Evolutionary conservation across 2,888 invertebrate genomes (phyloP), one percentile per base, ranked within the genome.

Genomic region (Cantharis rustica): DNA sequence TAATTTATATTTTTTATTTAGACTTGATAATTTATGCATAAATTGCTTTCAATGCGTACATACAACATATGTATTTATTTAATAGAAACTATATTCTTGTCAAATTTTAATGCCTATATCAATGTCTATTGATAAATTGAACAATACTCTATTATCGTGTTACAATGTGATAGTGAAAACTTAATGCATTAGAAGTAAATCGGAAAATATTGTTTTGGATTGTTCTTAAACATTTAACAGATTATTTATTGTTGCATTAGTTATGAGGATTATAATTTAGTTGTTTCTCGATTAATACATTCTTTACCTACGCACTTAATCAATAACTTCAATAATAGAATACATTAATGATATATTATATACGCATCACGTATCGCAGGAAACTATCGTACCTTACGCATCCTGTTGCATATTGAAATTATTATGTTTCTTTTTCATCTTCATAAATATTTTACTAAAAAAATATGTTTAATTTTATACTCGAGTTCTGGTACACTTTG

Each of bases 131-230:
- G 16, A 71, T 71, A 64, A 71, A 71, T 11, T 64, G 71, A 71
- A 71, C 71, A 71, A 71, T 71, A 71, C 31, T 31, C 71, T 17
- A 71, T 71, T 71, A 71, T 64, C 27, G 31, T 64, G 63, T 71
- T 26, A 27, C 71, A 61, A 23, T 7, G 27, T 71, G 71, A 69
- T 71, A 64, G 64, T 64, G 63, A 27, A 71, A 71, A 31, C 71
- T 10, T 63, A 62, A 71, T 71, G 64, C 63, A 64, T 26, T 71
- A 47, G 7, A 47, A 47, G n/a, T n/a, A 47, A 47, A 47, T 47
- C n/a, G 47, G 47, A 47, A 47, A 47, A 47, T 47, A 47, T 47
- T n/a, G 16, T 63, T 66, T 71, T 7, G 31, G 27, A 64, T 71
- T 63, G 27, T 7, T 27, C 26, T 69, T 31, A 15, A 66, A 66